Evolutionary conservation across 1,140 invertebrate genomes (phyloP).

Genomic region (Rhopalosiphum maidis): DNA sequence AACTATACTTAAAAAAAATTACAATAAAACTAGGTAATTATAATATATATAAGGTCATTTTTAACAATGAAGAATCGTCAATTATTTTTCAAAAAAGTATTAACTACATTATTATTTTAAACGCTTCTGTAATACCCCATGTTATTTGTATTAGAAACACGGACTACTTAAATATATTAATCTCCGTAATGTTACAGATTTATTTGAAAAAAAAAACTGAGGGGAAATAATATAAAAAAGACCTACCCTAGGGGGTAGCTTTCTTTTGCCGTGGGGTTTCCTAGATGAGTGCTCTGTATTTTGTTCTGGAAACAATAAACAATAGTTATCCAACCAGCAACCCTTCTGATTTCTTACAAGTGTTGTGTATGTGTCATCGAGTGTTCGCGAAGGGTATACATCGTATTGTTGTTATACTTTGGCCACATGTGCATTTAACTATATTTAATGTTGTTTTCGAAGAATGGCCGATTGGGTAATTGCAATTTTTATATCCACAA

Average conservation of each 20-base stretch:
- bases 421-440: constrained; percentile 24
- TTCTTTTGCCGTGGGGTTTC: constrained; percentile 38
- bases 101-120: not conserved
- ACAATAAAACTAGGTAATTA: not conserved
- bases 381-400: not conserved
- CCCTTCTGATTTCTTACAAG: constrained; percentile 56
- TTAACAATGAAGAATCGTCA: not conserved
- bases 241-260: not conserved
- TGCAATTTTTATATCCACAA: not conserved
- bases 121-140: not conserved
- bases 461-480: constrained; percentile 13
- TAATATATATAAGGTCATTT: not conserved
- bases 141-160: not conserved
- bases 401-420: constrained; percentile 8
- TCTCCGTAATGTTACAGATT: not conserved
- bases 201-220: not conserved
- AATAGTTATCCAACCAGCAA: constrained; percentile 22
- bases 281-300: not conserved
- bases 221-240: not conserved
- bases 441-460: constrained; percentile 13
- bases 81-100: not conserved
- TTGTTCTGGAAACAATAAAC: constrained; percentile 42
- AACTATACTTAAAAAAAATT: not conserved
- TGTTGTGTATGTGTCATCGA: constrained; percentile 46
- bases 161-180: constrained; percentile 45